Evolutionary conservation across 1,140 invertebrate species (phyloP).

Genomic region (Nasonia longicornis): DNA sequence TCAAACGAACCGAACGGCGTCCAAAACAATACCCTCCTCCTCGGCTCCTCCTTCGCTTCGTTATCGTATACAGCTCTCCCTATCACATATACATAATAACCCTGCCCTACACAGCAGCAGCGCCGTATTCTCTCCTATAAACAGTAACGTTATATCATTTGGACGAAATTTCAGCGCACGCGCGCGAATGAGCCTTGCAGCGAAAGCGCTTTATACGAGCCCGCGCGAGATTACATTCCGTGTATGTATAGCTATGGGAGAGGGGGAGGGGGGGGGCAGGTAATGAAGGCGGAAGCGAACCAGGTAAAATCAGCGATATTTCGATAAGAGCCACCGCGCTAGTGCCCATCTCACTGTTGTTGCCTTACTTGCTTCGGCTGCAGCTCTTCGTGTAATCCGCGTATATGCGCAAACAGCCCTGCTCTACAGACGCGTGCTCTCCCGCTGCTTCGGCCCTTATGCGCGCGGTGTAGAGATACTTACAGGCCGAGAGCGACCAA

Average conservation of each 20-base stretch:
- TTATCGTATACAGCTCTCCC: neutral
- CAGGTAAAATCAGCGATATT: conserved; percentile 42
- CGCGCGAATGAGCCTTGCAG: neutral
- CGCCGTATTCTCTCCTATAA: conserved; percentile 7
- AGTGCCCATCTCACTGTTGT: neutral
- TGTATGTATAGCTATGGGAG: neutral
- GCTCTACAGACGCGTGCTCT: neutral
- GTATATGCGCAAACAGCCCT: conserved; percentile 26
- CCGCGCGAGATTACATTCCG: conserved; percentile 16
- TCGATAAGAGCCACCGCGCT: conserved; percentile 27
- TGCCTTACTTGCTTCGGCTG: conserved; percentile 9
- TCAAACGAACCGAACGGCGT: conserved; percentile 29
- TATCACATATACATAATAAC: conserved; percentile 6
- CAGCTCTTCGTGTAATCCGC: conserved; percentile 21
- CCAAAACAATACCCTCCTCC: neutral
- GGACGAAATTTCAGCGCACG: conserved; percentile 10
- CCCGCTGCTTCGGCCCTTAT: neutral
- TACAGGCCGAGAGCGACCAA: too few relatives aligned
- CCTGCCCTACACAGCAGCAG: neutral
- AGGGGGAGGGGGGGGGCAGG: too few relatives aligned
- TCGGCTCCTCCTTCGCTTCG: neutral
- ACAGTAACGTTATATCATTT: conserved; percentile 25
- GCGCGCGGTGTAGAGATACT: too few relatives aligned
- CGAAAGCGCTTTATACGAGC: neutral
- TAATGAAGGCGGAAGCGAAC: neutral